Evolutionary conservation across 2,113 vertebrate species (phyloP).

Genomic region (Ochotona princeps): DNA sequence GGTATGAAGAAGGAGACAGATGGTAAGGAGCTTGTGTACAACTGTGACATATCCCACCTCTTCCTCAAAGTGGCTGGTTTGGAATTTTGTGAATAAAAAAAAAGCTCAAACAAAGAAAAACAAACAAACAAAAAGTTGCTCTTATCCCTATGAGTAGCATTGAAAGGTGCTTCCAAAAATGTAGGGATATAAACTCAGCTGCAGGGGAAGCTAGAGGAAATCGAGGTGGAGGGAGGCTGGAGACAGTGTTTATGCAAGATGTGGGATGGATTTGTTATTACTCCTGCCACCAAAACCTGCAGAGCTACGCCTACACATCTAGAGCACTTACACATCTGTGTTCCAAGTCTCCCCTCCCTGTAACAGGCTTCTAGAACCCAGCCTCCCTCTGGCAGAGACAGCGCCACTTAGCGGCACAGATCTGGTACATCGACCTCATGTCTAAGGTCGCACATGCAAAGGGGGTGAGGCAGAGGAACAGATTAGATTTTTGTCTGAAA

Average conservation of each 20-base stretch:
- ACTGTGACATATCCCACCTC: not conserved
- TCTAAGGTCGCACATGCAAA: slow-evolving; percentile 20
- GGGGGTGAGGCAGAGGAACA: not conserved
- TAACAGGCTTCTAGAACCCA: slow-evolving; percentile 24
- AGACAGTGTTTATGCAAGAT: not conserved
- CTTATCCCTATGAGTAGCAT: not conserved
- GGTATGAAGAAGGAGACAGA: no score
- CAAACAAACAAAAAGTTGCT: slow-evolving; percentile 6
- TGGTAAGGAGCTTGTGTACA: not conserved
- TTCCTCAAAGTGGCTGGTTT: not conserved
- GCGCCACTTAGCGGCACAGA: not conserved
- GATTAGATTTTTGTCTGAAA: slow-evolving; percentile 30
- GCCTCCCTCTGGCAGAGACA: not conserved
- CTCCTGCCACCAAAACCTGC: not conserved
- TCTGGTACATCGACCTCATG: not conserved
- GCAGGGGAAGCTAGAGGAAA: not conserved
- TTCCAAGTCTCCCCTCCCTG: slow-evolving; percentile 10
- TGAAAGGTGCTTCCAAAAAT: slow-evolving; percentile 25
- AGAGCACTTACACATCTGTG: not conserved
- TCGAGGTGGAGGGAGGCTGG: no score
- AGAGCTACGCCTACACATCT: not conserved
- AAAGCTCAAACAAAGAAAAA: slow-evolving; percentile 29
- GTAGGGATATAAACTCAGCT: not conserved
- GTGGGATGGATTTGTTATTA: not conserved
- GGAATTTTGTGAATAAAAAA: not conserved